Base-by-base conservation (phyloP, 2,797 vertebrate species). In the Triplophysa bombifrons region DNA sequence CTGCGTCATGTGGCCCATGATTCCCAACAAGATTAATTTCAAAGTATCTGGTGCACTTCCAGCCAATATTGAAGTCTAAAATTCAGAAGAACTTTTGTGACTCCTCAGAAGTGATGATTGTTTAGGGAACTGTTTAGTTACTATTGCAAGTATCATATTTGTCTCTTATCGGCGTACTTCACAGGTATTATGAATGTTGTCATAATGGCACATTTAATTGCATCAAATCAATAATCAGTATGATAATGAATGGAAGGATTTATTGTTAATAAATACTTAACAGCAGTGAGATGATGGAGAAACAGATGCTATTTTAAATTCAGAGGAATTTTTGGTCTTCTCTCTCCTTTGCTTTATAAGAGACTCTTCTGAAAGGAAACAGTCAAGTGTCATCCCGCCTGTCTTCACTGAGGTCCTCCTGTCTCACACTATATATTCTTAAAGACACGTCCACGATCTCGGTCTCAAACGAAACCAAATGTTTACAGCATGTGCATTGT, bases 151-250 rank as follows among this genome's bases (percentile, higher is more conserved):
- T 19, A 17, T 53, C 51, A 7, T 55, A n/a, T 55, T 20, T 34
- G 30, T 7, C 27, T 19, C 7, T 10, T 27, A 27, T 13, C 12
- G 11, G 9, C 0, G 22, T 58, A 25, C 22, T 58, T 58, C 2
- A 60, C 22, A 25, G 17, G 51, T 12, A 13, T 4, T 30, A 6
- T 13, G 4, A 61, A 12, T 16, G 30, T 65, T 74, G 11, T 61
- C 48, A 65, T 74, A 65, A 2, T 75, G 51, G 34, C 44, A 74
- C 58, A 51, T 27, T 74, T 25, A 65, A n/a, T 27, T 53, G n/a
- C 1, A 22, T 41, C 41, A 25, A 66, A 25, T 34, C 48, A 51
- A 51, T 22, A 53, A 65, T 7, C 48, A 19, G 25, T 11, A 25
- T 13, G 61, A n/a, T 74, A 19, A 75, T 9, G 25, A 56, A 56